Evolutionary conservation across 1,140 invertebrate genomes (phyloP), one percentile per base, ranked within the genome.

Genomic region (Drosophila setifemur): DNA sequence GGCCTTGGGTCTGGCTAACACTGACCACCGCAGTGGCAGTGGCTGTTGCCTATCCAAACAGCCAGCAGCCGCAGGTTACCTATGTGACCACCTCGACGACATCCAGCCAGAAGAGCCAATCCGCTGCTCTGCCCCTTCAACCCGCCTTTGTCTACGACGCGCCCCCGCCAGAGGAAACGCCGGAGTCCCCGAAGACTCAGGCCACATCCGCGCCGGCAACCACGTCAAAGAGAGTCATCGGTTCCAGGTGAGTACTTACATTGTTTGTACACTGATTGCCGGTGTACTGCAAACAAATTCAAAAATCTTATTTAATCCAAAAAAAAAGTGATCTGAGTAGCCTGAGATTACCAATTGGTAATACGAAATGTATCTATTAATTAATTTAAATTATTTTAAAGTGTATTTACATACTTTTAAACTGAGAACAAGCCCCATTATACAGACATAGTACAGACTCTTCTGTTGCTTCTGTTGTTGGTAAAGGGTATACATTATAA

Each of bases 211-310:
- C 66, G 18, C 25, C 39, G 16, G 35, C 69, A 16, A 23, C 57
- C 29, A 45, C 64, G 18, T 83, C 88, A 74, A 90, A 89, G 72
- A 89, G 83, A 87, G 76, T 89, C 73, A 88, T 88, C 68, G 85
- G 81, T 83, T 89, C 88, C 69, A 90, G 85, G 88, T 90, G 77
- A 89, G 88, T 86, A 55, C 81, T 63, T 61, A 49, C 35, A 68
- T 52, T 40, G 16, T 54, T 64, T 64, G n/a, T 79, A 40, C 52
- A 31, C 28, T 47, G 6, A 39, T 35, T 33, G 44, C 35, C 8
- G n/a, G 37, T 44, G 3, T 29, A 8, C 50, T 18, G 37, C 16
- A n/a, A n/a, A n/a, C n/a, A n/a, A n/a, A n/a, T n/a, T n/a, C 2
- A 2, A 2, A 28, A 8, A 3, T 28, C 9, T 3, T 8, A 28